These are phyloP conservation scores for Numenius arquata DNA, from an alignment of 2,113 vertebrate genomes.

Conservation along the genomic window DNA sequence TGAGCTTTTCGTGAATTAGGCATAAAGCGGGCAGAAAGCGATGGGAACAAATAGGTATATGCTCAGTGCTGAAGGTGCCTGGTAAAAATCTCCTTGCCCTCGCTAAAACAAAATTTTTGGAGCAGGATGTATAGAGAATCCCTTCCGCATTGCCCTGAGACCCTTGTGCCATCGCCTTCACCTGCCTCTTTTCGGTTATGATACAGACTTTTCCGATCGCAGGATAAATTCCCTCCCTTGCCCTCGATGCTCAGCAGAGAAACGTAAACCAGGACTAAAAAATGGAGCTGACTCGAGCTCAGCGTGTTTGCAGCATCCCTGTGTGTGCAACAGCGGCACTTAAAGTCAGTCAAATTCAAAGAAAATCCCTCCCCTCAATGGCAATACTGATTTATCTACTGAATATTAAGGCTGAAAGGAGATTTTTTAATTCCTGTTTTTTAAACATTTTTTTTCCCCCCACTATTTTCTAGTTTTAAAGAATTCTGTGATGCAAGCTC, in stretches of 20 bases:
- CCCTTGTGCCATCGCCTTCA: not conserved
- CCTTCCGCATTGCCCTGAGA: not conserved
- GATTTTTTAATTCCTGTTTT: not conserved
- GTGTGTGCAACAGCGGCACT: not conserved
- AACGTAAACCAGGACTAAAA: not conserved
- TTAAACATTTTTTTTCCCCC: rapidly evolving
- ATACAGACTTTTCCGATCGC: not conserved
- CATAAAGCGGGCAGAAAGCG: not conserved
- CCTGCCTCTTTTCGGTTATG: not conserved
- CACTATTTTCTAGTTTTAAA: too few relatives aligned
- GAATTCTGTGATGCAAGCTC: rapidly evolving
- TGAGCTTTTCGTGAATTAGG: not conserved
- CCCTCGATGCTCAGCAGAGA: not conserved
- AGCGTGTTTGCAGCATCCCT: not conserved
- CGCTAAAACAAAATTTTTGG: not conserved
- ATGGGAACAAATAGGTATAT: not conserved
- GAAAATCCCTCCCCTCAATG: not conserved
- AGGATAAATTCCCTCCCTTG: not conserved
- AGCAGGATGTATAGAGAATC: not conserved
- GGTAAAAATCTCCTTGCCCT: not conserved
- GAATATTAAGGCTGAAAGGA: not conserved
- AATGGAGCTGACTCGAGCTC: not conserved
- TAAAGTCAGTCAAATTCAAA: not conserved
- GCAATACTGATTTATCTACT: not conserved
- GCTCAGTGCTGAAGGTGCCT: not conserved